Percentiles rank a stretch among this genome's conserved stretches.
These are phyloP conservation scores for Bombus pyrosoma DNA, from an alignment of 1,140 invertebrate genomes.

Conservation along the genomic window DNA sequence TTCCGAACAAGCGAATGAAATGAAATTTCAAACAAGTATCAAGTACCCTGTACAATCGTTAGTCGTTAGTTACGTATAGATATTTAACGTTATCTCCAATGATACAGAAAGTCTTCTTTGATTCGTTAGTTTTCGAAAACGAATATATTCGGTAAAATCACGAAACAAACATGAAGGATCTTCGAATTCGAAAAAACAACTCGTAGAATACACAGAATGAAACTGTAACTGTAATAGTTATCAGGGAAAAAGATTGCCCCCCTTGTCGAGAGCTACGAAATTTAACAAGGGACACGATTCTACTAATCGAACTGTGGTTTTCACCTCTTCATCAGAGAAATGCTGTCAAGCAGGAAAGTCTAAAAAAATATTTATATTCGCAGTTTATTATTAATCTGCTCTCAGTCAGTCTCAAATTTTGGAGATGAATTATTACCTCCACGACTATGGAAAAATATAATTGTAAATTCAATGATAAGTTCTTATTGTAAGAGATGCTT, in stretches of 20 bases:
- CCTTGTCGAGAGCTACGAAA: background rate
- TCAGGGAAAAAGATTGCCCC: background rate
- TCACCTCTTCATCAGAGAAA: background rate
- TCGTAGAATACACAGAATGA: background rate
- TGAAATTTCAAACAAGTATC: background rate
- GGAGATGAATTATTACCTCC: background rate
- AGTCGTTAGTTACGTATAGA: background rate
- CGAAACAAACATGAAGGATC: background rate
- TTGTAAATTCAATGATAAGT: background rate
- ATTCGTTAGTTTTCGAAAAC: background rate
- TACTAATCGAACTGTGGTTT: background rate
- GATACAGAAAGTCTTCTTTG: background rate
- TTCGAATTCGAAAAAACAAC: background rate
- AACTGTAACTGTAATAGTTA: background rate
- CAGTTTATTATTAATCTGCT: background rate
- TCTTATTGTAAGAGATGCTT: background rate
- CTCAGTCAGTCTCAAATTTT: conserved; percentile 11
- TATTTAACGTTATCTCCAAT: background rate
- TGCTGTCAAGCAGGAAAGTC: background rate
- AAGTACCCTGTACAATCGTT: background rate
- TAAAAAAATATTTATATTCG: conserved; percentile 1
- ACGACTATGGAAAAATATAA: background rate
- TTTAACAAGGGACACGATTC: background rate
- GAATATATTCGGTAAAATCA: background rate
- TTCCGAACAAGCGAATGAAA: background rate